Conservation (phyloP, 2,113 vertebrate genomes). For the Isurus oxyrinchus region DNA sequence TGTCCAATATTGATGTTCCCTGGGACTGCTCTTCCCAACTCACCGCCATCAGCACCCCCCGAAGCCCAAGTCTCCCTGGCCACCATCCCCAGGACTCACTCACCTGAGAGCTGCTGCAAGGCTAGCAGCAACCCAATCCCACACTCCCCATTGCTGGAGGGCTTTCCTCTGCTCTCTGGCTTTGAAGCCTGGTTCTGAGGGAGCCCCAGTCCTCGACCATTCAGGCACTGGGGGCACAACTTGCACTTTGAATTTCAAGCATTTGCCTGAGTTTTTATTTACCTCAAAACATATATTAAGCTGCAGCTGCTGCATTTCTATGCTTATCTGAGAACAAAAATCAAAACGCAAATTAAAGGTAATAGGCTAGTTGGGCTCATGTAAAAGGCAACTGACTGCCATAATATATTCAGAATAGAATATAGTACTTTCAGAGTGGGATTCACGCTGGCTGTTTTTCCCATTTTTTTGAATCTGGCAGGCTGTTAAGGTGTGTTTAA, state of each 20-base stretch:
- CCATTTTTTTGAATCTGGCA: too few relatives aligned
- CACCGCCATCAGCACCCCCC: not conserved
- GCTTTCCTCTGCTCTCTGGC: not conserved
- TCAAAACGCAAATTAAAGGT: not conserved
- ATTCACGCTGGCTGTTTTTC: too few relatives aligned
- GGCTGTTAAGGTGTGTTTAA: too few relatives aligned
- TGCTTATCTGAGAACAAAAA: not conserved
- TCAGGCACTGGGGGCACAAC: not conserved
- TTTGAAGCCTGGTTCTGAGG: not conserved
- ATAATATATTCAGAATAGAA: too few relatives aligned
- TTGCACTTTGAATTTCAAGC: not conserved
- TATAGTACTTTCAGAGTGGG: too few relatives aligned
- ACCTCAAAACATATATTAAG: not conserved
- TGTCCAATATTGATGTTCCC: not conserved
- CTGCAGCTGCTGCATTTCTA: not conserved
- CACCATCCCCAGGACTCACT: not conserved
- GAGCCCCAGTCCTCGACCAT: not conserved
- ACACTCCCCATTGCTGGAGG: too few relatives aligned
- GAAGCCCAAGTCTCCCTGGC: not conserved
- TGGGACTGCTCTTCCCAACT: not conserved
- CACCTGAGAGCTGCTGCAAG: not conserved
- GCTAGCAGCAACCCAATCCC: not conserved
- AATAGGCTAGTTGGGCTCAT: too few relatives aligned
- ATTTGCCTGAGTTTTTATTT: not conserved
- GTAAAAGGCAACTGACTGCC: too few relatives aligned